Conservation (phyloP, 2,797 vertebrate genomes). For the Mormyrops boulengeri region DNA sequence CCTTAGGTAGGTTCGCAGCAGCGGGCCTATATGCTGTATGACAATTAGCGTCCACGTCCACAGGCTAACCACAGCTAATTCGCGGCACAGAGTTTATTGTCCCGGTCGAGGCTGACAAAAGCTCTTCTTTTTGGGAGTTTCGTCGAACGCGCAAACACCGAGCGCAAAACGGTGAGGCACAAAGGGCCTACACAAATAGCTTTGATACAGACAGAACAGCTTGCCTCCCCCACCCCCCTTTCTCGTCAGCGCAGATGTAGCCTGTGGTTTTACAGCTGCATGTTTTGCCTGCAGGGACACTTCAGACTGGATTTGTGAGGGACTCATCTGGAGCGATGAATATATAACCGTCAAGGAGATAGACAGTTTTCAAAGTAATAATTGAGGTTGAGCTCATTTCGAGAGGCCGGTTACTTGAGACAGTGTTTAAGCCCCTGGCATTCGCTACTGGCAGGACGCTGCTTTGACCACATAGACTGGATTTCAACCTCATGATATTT, state of each 20-base stretch:
- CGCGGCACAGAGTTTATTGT: conserved; percentile 60
- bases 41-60: conserved; percentile 64
- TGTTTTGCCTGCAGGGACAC: background rate
- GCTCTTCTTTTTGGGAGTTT: conserved; percentile 56
- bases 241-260: background rate
- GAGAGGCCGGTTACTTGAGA: conserved; percentile 14
- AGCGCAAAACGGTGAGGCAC: conserved; percentile 54
- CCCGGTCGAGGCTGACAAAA: conserved; percentile 62
- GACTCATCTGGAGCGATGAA: background rate
- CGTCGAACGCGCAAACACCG: conserved; percentile 66
- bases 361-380: background rate
- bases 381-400: conserved; percentile 14
- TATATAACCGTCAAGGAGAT: background rate
- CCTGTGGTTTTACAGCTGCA: conserved; percentile 4
- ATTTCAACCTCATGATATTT: conserved; percentile 19
- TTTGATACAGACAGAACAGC: conserved; percentile 30
- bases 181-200: conserved; percentile 43
- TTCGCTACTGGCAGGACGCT: background rate
- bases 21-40: conserved; percentile 62
- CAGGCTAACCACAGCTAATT: conserved; percentile 56
- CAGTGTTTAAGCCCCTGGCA: background rate
- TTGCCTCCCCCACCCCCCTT: background rate
- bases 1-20: conserved; percentile 62
- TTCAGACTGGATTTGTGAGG: background rate
- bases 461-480: background rate